These are phyloP conservation scores for Poecilia velifera DNA, from an alignment of 2,797 vertebrate genomes.

Conservation along the genomic window DNA sequence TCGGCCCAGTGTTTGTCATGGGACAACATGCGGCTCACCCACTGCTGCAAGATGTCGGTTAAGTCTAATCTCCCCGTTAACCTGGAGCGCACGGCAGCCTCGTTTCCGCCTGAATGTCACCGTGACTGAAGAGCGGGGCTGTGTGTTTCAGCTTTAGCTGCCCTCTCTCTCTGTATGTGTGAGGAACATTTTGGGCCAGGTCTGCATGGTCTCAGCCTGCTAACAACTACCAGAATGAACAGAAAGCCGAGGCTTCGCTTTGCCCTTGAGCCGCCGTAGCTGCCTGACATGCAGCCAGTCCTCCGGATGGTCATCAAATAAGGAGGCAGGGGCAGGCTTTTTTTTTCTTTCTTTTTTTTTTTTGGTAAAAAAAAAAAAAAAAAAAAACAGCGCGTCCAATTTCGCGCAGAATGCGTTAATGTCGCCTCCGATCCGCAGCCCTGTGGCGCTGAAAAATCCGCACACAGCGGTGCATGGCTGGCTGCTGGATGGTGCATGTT, in stretches of 20 bases:
- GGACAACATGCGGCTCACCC: neutral
- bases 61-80: neutral
- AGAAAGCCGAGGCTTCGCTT: constrained; percentile 25
- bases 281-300: constrained; percentile 23
- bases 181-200: neutral
- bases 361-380: neutral
- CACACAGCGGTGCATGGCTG: neutral
- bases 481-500: neutral
- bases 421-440: neutral
- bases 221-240: neutral
- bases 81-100: neutral
- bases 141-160: neutral
- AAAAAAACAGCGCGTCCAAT: neutral
- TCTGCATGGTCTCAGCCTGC: constrained; percentile 6
- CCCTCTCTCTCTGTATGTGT: neutral
- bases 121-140: neutral
- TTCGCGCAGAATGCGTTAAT: neutral
- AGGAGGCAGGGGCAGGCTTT: neutral
- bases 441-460: neutral
- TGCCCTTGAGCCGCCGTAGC: constrained; percentile 67
- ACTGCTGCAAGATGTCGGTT: constrained; percentile 50
- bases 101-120: constrained; percentile 55
- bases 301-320: neutral
- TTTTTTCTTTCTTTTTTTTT: neutral
- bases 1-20: neutral